phyloP scores from a whole-genome alignment of 2,113 vertebrate genomes.

The Gallinago undulata region DNA sequence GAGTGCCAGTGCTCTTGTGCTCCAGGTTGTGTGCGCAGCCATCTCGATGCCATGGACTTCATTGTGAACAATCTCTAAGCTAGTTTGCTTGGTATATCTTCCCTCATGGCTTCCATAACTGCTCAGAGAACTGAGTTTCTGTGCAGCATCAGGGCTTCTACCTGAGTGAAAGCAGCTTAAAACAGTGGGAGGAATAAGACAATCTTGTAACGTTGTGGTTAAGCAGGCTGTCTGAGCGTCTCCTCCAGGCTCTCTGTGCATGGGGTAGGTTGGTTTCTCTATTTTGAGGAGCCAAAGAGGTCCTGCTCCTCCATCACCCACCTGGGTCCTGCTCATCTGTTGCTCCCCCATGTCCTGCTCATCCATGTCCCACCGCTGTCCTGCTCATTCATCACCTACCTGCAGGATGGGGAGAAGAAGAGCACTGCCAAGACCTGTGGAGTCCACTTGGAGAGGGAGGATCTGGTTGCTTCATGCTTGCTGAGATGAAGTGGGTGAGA shows the following conservation, averaged over 20 bases:
- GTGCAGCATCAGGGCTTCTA: fast-evolving
- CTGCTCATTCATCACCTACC: background rate
- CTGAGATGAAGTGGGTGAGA: background rate
- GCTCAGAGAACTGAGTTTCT: background rate
- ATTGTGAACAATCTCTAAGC: fast-evolving
- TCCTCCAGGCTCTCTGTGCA: fast-evolving
- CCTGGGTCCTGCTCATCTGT: background rate
- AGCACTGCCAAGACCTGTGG: background rate
- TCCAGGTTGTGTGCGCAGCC: background rate
- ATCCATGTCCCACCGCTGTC: background rate
- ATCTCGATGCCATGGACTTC: fast-evolving
- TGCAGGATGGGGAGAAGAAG: background rate
- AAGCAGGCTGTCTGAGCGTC: background rate
- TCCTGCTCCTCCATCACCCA: background rate
- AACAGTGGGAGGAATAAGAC: background rate
- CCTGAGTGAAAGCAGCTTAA: background rate
- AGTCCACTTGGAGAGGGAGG: background rate
- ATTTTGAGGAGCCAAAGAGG: background rate
- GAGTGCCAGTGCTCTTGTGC: fast-evolving
- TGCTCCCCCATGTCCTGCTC: background rate
- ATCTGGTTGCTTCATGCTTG: background rate
- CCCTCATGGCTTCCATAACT: background rate
- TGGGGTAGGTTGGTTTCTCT: background rate
- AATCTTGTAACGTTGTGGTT: background rate
- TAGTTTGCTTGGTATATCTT: background rate